Base-by-base conservation (phyloP, 2,888 invertebrate genomes). In the Caenorhabditis zanzibari region DNA sequence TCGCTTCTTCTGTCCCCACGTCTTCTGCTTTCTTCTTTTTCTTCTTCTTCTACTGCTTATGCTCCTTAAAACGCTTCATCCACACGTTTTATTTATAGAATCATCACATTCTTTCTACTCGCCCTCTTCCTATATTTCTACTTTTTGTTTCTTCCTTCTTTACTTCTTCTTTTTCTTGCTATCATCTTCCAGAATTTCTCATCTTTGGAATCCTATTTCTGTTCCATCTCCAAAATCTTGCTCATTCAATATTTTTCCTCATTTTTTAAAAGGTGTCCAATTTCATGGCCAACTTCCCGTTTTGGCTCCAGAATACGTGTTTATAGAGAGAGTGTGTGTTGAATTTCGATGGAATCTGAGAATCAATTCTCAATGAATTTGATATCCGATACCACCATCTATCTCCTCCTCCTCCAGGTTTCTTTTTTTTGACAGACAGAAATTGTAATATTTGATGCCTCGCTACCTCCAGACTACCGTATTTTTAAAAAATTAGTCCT, bases 71-170 rank as follows among this genome's bases (percentile, higher is more conserved):
- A 66, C 56, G 66, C 79, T 68, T 73, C 73, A 73, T 72, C 66
- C 80, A 73, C 80, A 80, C 59, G 38, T 47, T 73, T 41, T 80
- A 73, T 80, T 80, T 80, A 73, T 80, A 72, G 73, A 66, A 73
- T 80, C 73, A 63, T 49, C 80, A 32, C 63, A 44, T 24, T 61
- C 54, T 44, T 35, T 28, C 16, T 68, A 41, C 59, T 59, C n/a
- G 49, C 28, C 56, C 44, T 52, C 54, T 66, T 58, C 9, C 32
- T 56, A 19, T 59, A 28, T 66, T 44, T 52, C 69, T 24, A 61
- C 61, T 54, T 59, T 63, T 32, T 63, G 61, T 80, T 73, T 73
- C 68, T 52, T 52, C 49, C 19, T 22, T 52, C 24, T 22, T 4
- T 16, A 16, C 14, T 16, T 16, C 16, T 44, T 19, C 19, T 47